Evolutionary conservation across 2,797 vertebrate species (phyloP).

Genomic region (Craterocephalus amniculus): DNA sequence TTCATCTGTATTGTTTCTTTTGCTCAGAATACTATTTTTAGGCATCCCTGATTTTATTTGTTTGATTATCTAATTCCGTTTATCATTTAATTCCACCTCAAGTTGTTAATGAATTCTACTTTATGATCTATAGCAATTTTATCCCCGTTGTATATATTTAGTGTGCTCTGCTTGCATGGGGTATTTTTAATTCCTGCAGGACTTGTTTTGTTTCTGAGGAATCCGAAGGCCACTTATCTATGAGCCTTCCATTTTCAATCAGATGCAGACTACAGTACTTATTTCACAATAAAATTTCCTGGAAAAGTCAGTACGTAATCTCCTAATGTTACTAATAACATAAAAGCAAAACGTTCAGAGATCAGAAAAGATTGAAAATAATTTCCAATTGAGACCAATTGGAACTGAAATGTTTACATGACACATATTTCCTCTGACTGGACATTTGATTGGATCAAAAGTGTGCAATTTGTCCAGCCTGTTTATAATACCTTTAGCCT

Average conservation of each 20-base stretch:
- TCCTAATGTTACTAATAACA: too few species aligned
- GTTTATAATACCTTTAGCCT: too few species aligned
- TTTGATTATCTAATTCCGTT: neutral
- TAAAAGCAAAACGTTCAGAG: too few species aligned
- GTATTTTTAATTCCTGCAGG: slow-evolving; percentile 1
- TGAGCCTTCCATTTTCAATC: neutral
- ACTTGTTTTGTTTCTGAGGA: neutral
- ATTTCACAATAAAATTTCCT: too few species aligned
- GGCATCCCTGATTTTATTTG: neutral
- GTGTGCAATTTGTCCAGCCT: too few species aligned
- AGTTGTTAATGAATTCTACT: neutral
- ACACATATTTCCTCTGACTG: too few species aligned
- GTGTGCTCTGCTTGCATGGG: neutral
- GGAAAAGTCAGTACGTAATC: too few species aligned
- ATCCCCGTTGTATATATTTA: too few species aligned
- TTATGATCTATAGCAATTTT: neutral
- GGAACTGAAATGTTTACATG: too few species aligned
- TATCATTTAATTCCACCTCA: neutral
- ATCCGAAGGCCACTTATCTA: neutral
- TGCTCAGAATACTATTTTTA: neutral
- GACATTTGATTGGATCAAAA: too few species aligned
- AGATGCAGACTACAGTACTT: neutral
- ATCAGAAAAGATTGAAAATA: too few species aligned
- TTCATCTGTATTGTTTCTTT: rapidly evolving
- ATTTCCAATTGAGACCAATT: too few species aligned